phyloP scores from a whole-genome alignment of 2,113 vertebrate species.

The Triplophysa dalaica region DNA sequence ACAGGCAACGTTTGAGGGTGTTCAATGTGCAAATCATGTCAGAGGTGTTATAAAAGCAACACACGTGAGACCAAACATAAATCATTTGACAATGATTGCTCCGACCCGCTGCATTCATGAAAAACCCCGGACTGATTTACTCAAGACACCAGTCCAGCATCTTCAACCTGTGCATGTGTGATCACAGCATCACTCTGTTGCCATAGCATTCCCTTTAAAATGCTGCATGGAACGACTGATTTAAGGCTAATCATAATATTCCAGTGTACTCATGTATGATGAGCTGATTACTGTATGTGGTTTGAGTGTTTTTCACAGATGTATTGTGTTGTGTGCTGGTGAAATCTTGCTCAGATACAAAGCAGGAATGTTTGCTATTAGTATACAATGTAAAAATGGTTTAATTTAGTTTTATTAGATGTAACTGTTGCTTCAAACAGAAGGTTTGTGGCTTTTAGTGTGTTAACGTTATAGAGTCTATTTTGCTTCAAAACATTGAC shows the following conservation, averaged over 20 bases:
- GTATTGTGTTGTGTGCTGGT: too few relatives aligned
- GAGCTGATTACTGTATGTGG: background rate
- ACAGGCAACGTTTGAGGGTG: too few relatives aligned
- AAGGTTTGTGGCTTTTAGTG: too few relatives aligned
- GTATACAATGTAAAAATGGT: too few relatives aligned
- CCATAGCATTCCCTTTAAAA: slow-evolving; percentile 16
- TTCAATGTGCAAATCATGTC: too few relatives aligned
- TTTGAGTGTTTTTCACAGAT: background rate
- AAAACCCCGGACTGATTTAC: background rate
- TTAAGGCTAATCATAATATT: background rate
- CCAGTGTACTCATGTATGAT: background rate
- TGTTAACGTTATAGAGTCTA: too few relatives aligned
- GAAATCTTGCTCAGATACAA: too few relatives aligned
- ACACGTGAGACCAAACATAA: background rate
- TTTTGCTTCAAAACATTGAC: too few relatives aligned
- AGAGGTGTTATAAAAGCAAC: too few relatives aligned
- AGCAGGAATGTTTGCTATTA: too few relatives aligned
- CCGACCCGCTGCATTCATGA: background rate
- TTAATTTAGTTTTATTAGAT: too few relatives aligned
- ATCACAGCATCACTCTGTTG: slow-evolving; percentile 24
- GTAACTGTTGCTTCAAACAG: too few relatives aligned
- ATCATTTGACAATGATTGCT: slow-evolving; percentile 9
- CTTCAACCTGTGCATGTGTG: slow-evolving; percentile 13
- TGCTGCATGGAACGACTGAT: background rate
- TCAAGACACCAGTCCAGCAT: background rate